Percentiles rank a stretch among this genome's conserved stretches.
phyloP scores from a whole-genome alignment of 1,140 invertebrate species.

The Teleopsis dalmanni region DNA sequence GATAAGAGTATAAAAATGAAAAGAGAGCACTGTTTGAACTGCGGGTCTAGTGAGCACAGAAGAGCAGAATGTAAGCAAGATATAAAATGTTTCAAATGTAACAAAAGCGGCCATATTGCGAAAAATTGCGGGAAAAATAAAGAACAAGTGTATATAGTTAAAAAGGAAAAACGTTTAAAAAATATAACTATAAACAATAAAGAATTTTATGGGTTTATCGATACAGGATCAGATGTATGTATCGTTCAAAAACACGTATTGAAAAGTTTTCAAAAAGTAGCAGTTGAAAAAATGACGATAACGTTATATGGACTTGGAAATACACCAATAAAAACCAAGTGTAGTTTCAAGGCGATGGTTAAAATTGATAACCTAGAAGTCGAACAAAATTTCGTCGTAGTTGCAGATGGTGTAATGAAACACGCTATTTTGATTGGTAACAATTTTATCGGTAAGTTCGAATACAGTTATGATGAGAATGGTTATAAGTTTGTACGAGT shows the following conservation, averaged over 20 bases:
- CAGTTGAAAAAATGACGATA: neutral
- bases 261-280: neutral
- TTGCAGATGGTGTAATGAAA: neutral
- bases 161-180: neutral
- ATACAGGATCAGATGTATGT: neutral
- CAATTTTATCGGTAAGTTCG: neutral
- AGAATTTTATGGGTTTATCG: neutral
- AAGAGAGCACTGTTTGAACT: neutral
- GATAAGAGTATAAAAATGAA: neutral
- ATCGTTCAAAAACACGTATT: neutral
- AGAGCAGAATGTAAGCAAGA: neutral
- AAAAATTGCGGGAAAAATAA: neutral
- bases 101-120: neutral
- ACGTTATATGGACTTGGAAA: neutral
- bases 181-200: neutral
- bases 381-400: neutral
- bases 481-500: neutral
- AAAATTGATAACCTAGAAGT: neutral
- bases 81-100: constrained; percentile 6
- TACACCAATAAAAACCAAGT: neutral
- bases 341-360: neutral
- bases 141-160: neutral
- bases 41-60: neutral
- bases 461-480: neutral
- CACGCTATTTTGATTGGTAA: neutral